These are phyloP conservation scores for Athripsodes cinereus DNA, from an alignment of 2,888 invertebrate species.

Conservation along the genomic window DNA sequence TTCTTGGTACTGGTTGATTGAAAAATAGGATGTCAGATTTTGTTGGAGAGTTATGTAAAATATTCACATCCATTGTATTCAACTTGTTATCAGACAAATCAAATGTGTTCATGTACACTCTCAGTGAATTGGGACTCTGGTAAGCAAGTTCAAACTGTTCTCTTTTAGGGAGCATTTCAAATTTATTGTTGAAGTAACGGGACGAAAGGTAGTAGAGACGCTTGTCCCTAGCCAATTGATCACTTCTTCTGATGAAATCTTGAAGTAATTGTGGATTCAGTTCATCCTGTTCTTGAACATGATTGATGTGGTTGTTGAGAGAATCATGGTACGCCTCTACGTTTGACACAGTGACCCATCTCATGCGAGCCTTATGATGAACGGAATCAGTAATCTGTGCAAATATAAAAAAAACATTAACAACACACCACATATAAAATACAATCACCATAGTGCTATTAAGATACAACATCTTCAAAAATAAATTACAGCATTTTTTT, in stretches of 20 bases:
- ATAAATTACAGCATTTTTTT: background rate
- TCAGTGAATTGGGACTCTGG: conserved; percentile 38
- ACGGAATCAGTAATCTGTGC: conserved; percentile 7
- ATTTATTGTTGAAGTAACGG: conserved; percentile 26
- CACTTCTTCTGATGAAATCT: conserved; percentile 42
- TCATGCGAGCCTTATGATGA: conserved; percentile 19
- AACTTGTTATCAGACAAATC: conserved; percentile 31
- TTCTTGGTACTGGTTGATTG: conserved; percentile 30
- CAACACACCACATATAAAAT: no score
- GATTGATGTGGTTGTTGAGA: conserved; percentile 19
- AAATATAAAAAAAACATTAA: background rate
- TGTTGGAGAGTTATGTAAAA: conserved; percentile 40
- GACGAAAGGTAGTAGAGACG: conserved; percentile 30
- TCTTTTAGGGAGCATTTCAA: conserved; percentile 3
- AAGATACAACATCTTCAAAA: background rate
- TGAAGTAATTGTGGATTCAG: conserved; percentile 31
- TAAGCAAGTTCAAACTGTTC: conserved; percentile 33
- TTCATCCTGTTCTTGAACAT: conserved; percentile 4
- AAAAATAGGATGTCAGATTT: conserved; percentile 33
- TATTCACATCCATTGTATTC: conserved; percentile 25
- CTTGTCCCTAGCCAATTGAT: conserved; percentile 35
- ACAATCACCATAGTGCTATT: no score
- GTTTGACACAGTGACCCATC: conserved; percentile 7
- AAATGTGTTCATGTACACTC: conserved; percentile 35
- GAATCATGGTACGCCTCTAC: conserved; percentile 25